phyloP scores from a whole-genome alignment of 1,140 invertebrate species.

The Vanessa atalanta region DNA sequence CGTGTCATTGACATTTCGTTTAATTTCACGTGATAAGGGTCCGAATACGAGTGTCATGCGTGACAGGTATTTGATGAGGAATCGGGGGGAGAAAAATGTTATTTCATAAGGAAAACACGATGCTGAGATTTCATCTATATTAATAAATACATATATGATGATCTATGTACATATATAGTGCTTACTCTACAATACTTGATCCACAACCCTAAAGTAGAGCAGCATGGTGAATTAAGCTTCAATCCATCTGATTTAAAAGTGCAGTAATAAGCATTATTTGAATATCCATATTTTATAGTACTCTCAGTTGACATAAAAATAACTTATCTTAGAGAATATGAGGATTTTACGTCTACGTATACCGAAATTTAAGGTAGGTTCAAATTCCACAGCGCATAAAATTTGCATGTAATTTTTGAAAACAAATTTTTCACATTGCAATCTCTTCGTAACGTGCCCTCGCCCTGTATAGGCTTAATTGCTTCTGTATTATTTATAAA shows the following conservation, averaged over 20 bases:
- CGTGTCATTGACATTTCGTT: constrained; percentile 19
- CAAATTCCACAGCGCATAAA: neutral
- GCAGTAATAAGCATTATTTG: neutral
- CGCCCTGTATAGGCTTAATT: constrained; percentile 4
- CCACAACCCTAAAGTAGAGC: no score
- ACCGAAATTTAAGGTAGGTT: neutral
- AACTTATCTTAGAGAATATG: no score
- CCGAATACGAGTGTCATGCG: neutral
- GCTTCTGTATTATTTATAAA: constrained; percentile 8
- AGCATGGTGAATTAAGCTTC: neutral
- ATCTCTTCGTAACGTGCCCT: neutral
- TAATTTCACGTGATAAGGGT: constrained; percentile 20
- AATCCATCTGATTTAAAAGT: neutral
- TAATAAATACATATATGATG: no score
- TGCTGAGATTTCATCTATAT: no score
- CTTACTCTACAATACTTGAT: no score
- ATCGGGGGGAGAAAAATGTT: neutral
- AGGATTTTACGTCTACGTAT: no score
- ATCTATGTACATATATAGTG: no score
- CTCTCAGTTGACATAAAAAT: no score
- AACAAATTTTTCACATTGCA: constrained; percentile 10
- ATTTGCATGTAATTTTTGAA: constrained; percentile 11
- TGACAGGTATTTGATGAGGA: neutral
- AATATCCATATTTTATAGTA: no score
- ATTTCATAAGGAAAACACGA: no score